A percentile compares a stretch with the other conserved stretches of the same genome.
Evolutionary conservation across 2,797 vertebrate genomes (phyloP).

Genomic region (Cryptoblepharus egeriae): DNA sequence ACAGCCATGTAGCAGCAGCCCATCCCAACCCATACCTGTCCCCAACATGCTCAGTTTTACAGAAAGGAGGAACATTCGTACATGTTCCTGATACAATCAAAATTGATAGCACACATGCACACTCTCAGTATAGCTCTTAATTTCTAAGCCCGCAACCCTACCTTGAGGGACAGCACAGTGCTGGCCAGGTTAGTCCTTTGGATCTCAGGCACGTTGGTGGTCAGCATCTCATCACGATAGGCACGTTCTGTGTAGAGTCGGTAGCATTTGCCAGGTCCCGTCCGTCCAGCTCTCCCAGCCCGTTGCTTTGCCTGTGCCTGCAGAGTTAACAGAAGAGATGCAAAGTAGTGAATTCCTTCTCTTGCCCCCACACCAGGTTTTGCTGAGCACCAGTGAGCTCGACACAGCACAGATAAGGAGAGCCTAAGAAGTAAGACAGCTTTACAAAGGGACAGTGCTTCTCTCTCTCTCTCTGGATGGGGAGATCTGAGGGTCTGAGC

Average conservation of each 20-base stretch:
- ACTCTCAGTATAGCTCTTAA: too few relatives aligned
- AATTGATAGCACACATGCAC: too few relatives aligned
- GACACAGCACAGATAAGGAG: background rate
- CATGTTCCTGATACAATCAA: too few relatives aligned
- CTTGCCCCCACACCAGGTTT: too few relatives aligned
- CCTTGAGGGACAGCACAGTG: slow-evolving; percentile 97
- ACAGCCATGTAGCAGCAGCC: too few relatives aligned
- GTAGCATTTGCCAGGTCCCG: slow-evolving; percentile 94
- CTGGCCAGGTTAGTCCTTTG: slow-evolving; percentile 98
- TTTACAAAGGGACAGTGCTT: too few relatives aligned
- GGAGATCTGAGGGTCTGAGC: background rate
- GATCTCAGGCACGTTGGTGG: slow-evolving; percentile 98
- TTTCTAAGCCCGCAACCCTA: slow-evolving; percentile 53
- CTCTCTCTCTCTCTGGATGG: background rate
- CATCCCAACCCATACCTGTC: too few relatives aligned
- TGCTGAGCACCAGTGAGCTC: background rate
- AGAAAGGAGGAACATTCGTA: too few relatives aligned
- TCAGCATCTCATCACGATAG: slow-evolving; percentile 97
- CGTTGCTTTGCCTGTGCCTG: slow-evolving; percentile 98
- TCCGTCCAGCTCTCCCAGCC: slow-evolving; percentile 94
- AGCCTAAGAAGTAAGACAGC: too few relatives aligned
- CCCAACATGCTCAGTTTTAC: too few relatives aligned
- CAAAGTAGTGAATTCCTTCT: background rate
- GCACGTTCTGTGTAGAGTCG: slow-evolving; percentile 95
- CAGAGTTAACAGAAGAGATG: background rate